Evolutionary conservation across 2,113 vertebrate species (phyloP).

Genomic region (Hoplias malabaricus): DNA sequence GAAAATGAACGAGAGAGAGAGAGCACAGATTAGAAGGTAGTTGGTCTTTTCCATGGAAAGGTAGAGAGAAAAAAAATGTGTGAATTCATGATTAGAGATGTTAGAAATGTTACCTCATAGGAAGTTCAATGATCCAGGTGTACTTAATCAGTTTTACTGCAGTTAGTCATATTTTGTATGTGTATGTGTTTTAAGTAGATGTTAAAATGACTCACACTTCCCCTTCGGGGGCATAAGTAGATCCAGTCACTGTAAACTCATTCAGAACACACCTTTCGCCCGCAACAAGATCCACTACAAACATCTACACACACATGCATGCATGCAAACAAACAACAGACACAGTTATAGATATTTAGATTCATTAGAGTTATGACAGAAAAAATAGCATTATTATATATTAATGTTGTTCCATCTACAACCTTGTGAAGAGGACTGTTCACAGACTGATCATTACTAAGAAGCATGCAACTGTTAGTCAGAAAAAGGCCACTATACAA

Average conservation of each 20-base stretch:
- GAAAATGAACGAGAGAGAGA: neutral
- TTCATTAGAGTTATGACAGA: neutral
- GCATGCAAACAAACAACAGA: slow-evolving; percentile 5
- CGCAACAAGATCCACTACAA: slow-evolving; percentile 69
- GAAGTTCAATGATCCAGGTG: neutral
- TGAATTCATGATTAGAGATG: neutral
- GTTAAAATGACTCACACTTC: slow-evolving; percentile 77
- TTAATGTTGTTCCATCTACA: neutral
- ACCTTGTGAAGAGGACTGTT: neutral
- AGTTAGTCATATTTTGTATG: neutral
- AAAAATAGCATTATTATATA: neutral
- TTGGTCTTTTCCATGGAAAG: neutral
- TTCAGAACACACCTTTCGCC: slow-evolving; percentile 67
- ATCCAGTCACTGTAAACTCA: slow-evolving; percentile 78
- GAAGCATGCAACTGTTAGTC: neutral
- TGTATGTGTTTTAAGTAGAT: slow-evolving; percentile 28
- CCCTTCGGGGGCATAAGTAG: slow-evolving; percentile 79
- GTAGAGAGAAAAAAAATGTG: neutral
- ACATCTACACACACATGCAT: slow-evolving; percentile 62
- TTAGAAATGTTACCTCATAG: neutral
- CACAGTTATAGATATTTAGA: slow-evolving; percentile 21
- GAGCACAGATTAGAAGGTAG: neutral
- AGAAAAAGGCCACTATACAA: too few relatives aligned
- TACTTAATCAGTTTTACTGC: neutral
- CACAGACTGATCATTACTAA: neutral